These are phyloP conservation scores for Amblyjoppa proteus DNA, from an alignment of 2,888 invertebrate species.

Conservation along the genomic window DNA sequence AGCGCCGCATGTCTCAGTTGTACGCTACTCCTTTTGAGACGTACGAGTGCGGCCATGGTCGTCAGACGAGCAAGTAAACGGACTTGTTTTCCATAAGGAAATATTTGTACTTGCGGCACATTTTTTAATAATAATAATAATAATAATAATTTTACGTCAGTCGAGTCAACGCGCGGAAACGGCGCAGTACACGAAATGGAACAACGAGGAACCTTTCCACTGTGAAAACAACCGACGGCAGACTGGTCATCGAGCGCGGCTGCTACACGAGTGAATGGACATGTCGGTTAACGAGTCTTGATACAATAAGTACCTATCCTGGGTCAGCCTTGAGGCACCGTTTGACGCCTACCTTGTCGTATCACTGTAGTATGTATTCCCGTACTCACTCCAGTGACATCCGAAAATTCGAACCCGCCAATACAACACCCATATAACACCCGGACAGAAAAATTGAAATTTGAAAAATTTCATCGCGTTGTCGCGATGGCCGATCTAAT, in stretches of 20 bases:
- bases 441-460: background rate
- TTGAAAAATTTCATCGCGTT: background rate
- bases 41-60: slow-evolving; percentile 82
- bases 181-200: background rate
- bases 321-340: slow-evolving; percentile 82
- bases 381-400: slow-evolving; percentile 8
- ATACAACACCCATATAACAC: background rate
- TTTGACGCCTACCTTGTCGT: slow-evolving; percentile 74
- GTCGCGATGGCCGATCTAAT: background rate
- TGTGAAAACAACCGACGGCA: slow-evolving; percentile 48
- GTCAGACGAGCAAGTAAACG: slow-evolving; percentile 61
- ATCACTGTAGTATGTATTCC: slow-evolving; percentile 57
- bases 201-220: slow-evolving; percentile 24
- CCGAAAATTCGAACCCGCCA: slow-evolving; percentile 51
- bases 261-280: slow-evolving; percentile 77
- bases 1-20: slow-evolving; percentile 87
- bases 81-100: slow-evolving; percentile 64
- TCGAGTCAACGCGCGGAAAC: slow-evolving; percentile 10
- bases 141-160: slow-evolving; percentile 31
- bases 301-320: slow-evolving; percentile 84
- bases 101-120: slow-evolving; percentile 68
- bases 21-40: slow-evolving; percentile 86
- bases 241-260: slow-evolving; percentile 60
- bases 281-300: slow-evolving; percentile 84
- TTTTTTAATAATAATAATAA: slow-evolving; percentile 54